phyloP scores from a whole-genome alignment of 2,888 invertebrate species.

The Scaeva pyrastri region DNA sequence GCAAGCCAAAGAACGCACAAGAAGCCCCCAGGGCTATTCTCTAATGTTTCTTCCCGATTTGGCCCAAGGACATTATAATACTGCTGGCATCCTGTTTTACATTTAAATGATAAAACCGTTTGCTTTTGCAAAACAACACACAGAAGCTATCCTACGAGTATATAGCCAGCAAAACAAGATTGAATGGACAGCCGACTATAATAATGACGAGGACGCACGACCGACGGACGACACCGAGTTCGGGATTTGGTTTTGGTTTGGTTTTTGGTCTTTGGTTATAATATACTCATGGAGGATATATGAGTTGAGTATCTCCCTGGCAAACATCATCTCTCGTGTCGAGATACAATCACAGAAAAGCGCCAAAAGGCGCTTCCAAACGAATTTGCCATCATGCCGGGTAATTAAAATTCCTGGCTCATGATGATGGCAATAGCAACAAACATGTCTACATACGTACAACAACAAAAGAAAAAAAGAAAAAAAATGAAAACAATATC shows the following conservation, averaged over 20 bases:
- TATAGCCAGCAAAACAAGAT: slow-evolving; percentile 25
- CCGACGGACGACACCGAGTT: slow-evolving; percentile 3
- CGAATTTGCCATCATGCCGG: slow-evolving; percentile 71
- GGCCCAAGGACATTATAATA: slow-evolving; percentile 53
- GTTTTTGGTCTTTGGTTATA: slow-evolving; percentile 42
- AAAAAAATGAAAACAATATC: slow-evolving; percentile 26
- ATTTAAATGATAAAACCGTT: slow-evolving; percentile 76
- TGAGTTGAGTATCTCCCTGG: slow-evolving; percentile 48
- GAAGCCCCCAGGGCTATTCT: slow-evolving; percentile 45
- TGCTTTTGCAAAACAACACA: slow-evolving; percentile 65
- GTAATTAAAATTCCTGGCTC: slow-evolving; percentile 75
- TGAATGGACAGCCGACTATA: slow-evolving; percentile 36
- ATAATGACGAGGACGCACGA: neutral
- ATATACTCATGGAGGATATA: neutral
- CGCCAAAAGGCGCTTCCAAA: slow-evolving; percentile 72
- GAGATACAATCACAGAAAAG: slow-evolving; percentile 76
- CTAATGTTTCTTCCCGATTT: slow-evolving; percentile 72
- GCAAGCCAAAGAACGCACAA: slow-evolving; percentile 46
- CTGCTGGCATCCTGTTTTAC: slow-evolving; percentile 74
- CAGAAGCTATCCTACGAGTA: slow-evolving; percentile 56
- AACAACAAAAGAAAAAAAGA: neutral
- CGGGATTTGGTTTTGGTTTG: slow-evolving; percentile 3
- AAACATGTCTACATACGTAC: neutral
- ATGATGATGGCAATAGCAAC: slow-evolving; percentile 49
- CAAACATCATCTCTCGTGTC: slow-evolving; percentile 74